These are phyloP conservation scores for Drosophila watanabei DNA, from an alignment of 1,140 invertebrate species.

Conservation along the genomic window DNA sequence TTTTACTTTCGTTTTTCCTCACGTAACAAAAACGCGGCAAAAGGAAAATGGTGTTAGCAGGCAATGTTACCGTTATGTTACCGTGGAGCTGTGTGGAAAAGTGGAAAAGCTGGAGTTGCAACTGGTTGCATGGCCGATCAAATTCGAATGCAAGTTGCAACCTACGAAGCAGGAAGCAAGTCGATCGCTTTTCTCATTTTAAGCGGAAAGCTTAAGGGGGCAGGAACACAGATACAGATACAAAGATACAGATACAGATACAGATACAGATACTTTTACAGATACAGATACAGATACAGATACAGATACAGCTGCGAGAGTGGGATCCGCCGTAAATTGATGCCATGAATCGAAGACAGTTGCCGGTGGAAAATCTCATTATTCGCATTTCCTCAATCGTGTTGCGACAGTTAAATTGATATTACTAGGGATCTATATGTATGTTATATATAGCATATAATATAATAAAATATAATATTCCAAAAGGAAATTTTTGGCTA, in stretches of 20 bases:
- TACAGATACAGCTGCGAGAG: neutral
- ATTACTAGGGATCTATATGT: neutral
- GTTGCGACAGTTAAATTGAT: conserved; percentile 18
- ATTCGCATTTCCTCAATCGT: conserved; percentile 49
- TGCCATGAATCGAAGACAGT: conserved; percentile 41
- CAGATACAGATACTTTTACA: neutral
- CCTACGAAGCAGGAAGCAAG: conserved; percentile 69
- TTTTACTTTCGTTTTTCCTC: conserved; percentile 82
- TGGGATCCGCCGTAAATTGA: conserved; percentile 39
- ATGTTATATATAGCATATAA: no score
- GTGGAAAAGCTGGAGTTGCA: conserved; percentile 19
- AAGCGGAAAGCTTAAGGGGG: conserved; percentile 18
- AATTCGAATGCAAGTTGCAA: conserved; percentile 59
- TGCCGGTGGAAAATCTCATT: conserved; percentile 15
- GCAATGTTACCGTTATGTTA: conserved; percentile 74
- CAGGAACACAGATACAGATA: neutral
- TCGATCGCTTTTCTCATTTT: conserved; percentile 33
- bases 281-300: neutral
- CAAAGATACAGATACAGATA: neutral
- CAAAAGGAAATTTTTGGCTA: neutral
- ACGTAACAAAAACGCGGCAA: conserved; percentile 73
- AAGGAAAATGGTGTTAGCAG: conserved; percentile 84
- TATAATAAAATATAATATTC: no score
- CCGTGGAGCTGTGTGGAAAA: conserved; percentile 5
- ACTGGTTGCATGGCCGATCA: conserved; percentile 64